Evolutionary conservation across 1,140 invertebrate genomes (phyloP), one percentile per base, ranked within the genome.

Genomic region (Drosophila tani): DNA sequence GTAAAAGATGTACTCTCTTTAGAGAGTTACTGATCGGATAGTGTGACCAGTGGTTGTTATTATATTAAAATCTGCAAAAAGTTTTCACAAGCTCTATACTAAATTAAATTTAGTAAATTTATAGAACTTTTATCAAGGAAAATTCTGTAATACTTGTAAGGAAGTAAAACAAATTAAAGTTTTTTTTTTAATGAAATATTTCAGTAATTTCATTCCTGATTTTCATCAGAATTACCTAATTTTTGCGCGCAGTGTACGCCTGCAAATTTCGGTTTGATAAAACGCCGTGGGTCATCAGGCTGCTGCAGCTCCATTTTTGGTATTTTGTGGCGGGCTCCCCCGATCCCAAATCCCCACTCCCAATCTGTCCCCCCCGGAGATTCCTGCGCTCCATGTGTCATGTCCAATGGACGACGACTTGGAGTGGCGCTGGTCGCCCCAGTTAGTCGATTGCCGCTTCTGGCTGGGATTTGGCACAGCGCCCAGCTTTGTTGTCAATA

Each of bases 401-500:
- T 49, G 65, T 60, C 29, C 41, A 12, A 35, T 43, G 57, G 40
- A 29, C 45, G 40, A 29, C 45, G 74, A 59, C 63, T 77, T 65
- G 43, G 75, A 60, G 75, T 53, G 74, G 56, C 49, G 40, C 19
- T 21, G 29, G 21, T 50, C 51, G 71, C 58, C 57, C 63, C 46
- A 67, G 74, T 77, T 77, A 77, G 75, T 67, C 69, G 69, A 73
- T 73, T 73, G 67, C 43, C 67, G 53, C 75, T 64, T 49, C 56
- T 70, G 51, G 64, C 41, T 77, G 63, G 77, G 60, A 85, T 81
- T 85, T 85, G 68, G 82, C 71, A 62, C 71, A 67, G 68, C 71
- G 83, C 79, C 65, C 76, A 74, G 84, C 82, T 87, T 87, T 88
- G 83, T 88, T 88, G 84, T 84, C 84, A 87, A 87, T 87, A 87